These are phyloP conservation scores for Todiramphus chloris DNA, from an alignment of 2,113 vertebrate species.

Conservation along the genomic window DNA sequence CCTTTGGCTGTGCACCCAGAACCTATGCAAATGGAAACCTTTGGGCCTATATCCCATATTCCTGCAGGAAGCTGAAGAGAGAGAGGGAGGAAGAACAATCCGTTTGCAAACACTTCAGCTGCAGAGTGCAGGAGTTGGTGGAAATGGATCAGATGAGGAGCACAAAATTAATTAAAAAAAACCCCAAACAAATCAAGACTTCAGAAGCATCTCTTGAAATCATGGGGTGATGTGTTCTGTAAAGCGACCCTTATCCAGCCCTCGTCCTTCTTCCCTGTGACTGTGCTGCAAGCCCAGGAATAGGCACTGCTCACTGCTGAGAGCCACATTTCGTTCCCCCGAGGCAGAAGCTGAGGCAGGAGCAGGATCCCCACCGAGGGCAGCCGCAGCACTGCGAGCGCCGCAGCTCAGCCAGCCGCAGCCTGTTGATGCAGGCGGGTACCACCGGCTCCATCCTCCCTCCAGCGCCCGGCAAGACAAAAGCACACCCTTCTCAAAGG, in stretches of 20 bases:
- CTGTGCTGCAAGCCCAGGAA: fast-evolving
- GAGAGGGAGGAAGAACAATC: neutral
- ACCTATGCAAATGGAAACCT: neutral
- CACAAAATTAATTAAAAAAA: neutral
- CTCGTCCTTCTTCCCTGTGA: neutral
- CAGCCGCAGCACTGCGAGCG: fast-evolving
- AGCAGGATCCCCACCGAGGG: neutral
- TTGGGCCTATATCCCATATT: fast-evolving
- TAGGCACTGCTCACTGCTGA: neutral
- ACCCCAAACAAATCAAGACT: neutral
- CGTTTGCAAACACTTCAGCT: neutral
- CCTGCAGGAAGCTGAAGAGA: neutral
- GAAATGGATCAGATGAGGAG: neutral
- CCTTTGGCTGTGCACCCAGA: neutral
- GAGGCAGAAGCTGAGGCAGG: neutral
- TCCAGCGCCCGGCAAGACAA: neutral
- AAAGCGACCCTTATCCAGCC: neutral
- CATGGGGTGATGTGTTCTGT: fast-evolving
- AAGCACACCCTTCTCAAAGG: neutral
- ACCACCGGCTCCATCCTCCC: neutral
- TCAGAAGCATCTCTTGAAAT: neutral
- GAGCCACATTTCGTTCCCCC: neutral
- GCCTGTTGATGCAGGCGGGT: neutral
- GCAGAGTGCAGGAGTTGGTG: neutral
- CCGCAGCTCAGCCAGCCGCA: neutral